A percentile compares a stretch with the other conserved stretches of the same genome.
These are phyloP conservation scores for Macrotus californicus DNA, from an alignment of 2,113 vertebrate species.

Conservation along the genomic window DNA sequence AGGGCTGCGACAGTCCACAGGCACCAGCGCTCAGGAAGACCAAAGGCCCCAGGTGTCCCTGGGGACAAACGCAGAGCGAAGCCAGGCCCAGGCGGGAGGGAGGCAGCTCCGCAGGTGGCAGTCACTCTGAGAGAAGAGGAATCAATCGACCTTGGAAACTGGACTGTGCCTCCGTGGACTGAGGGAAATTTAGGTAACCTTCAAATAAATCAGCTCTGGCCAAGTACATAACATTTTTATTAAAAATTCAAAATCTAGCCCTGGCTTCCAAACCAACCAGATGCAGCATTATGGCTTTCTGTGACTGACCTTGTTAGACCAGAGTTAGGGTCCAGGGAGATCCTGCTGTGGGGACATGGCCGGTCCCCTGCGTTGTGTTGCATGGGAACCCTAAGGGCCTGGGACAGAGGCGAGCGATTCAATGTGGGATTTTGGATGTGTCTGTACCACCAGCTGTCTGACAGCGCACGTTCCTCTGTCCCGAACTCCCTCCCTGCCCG, in stretches of 20 bases:
- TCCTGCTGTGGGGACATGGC: not conserved
- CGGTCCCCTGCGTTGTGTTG: not conserved
- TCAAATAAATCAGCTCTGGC: not conserved
- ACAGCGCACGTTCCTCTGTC: not conserved
- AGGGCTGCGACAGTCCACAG: conserved; percentile 55
- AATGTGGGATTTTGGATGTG: not conserved
- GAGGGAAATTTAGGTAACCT: not conserved
- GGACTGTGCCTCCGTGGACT: not conserved
- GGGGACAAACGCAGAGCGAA: not conserved
- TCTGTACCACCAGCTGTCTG: not conserved
- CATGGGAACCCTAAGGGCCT: not conserved
- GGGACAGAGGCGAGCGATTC: not conserved
- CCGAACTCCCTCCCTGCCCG: not conserved
- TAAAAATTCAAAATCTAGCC: not conserved
- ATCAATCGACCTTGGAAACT: not conserved
- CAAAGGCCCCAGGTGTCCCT: not conserved
- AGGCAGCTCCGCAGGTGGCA: not conserved
- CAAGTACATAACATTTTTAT: not conserved
- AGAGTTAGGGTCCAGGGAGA: not conserved
- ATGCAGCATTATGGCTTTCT: not conserved
- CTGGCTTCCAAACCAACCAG: not conserved
- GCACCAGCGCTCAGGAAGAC: conserved; percentile 58
- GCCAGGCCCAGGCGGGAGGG: no score
- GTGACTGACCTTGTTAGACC: not conserved
- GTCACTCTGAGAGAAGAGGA: not conserved